Conservation (phyloP, 2,888 invertebrate species). For the Clepsis dumicolana region DNA sequence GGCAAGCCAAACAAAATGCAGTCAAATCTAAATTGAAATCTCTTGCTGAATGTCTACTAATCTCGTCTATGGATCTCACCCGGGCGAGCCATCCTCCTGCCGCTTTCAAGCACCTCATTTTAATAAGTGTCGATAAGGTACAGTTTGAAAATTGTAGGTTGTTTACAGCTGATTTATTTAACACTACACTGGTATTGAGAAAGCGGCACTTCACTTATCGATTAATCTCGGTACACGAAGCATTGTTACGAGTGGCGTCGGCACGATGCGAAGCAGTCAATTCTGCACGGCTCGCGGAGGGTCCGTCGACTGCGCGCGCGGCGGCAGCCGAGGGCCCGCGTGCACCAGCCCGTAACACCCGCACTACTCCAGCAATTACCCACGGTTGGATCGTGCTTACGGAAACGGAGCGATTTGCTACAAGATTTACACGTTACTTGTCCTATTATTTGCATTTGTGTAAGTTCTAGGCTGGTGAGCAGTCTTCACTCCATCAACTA, state of each 20-base stretch:
- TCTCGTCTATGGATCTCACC: conserved; percentile 79
- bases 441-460: conserved; percentile 49
- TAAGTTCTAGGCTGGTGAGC: background rate
- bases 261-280: conserved; percentile 70
- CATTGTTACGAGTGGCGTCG: conserved; percentile 67
- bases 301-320: conserved; percentile 67
- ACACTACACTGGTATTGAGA: conserved; percentile 73
- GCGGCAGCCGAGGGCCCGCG: conserved; percentile 78
- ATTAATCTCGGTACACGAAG: conserved; percentile 75
- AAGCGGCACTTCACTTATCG: conserved; percentile 78
- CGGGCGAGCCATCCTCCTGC: conserved; percentile 84
- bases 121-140: conserved; percentile 68
- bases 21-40: conserved; percentile 81
- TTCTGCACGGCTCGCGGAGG: conserved; percentile 78
- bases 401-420: conserved; percentile 68
- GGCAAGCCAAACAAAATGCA: conserved; percentile 74
- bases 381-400: conserved; percentile 73
- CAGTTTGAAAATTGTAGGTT: conserved; percentile 61
- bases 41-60: conserved; percentile 71
- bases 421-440: conserved; percentile 62
- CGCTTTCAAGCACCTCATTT: conserved; percentile 83
- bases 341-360: conserved; percentile 81
- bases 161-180: conserved; percentile 69
- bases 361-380: conserved; percentile 82
- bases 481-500: background rate